Conservation (phyloP, 2,797 vertebrate genomes). For the Sternarchorhynchus goeldii region DNA sequence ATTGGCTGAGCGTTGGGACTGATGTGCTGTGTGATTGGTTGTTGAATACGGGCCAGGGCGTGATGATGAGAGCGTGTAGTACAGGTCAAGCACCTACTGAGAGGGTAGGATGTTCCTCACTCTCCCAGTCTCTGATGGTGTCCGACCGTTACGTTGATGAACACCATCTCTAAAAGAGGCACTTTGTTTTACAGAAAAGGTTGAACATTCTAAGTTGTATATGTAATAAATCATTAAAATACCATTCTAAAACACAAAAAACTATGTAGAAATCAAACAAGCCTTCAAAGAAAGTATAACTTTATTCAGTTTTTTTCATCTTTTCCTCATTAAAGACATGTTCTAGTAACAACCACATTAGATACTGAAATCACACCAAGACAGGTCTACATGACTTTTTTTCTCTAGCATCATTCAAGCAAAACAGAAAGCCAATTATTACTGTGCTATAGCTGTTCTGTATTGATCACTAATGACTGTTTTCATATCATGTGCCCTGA, state of each 20-base stretch:
- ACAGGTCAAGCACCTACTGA: too few relatives aligned
- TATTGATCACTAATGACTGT: slow-evolving; percentile 42
- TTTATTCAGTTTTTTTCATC: neutral
- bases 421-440: slow-evolving; percentile 20
- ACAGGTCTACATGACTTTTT: neutral
- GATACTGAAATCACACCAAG: neutral
- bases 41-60: too few relatives aligned
- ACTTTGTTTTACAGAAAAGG: too few relatives aligned
- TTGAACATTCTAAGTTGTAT: too few relatives aligned
- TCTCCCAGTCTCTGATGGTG: neutral
- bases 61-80: too few relatives aligned
- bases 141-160: too few relatives aligned
- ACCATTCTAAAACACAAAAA: neutral
- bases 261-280: neutral
- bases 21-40: too few relatives aligned
- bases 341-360: neutral
- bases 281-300: neutral
- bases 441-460: slow-evolving; percentile 21
- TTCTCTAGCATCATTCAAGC: slow-evolving; percentile 3
- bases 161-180: too few relatives aligned
- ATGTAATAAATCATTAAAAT: neutral
- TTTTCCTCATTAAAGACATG: neutral
- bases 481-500: slow-evolving; percentile 30
- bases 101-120: neutral
- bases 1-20: too few relatives aligned